Base-by-base conservation (phyloP, 2,888 invertebrate species). In the Rhaphigaster nebulosa region DNA sequence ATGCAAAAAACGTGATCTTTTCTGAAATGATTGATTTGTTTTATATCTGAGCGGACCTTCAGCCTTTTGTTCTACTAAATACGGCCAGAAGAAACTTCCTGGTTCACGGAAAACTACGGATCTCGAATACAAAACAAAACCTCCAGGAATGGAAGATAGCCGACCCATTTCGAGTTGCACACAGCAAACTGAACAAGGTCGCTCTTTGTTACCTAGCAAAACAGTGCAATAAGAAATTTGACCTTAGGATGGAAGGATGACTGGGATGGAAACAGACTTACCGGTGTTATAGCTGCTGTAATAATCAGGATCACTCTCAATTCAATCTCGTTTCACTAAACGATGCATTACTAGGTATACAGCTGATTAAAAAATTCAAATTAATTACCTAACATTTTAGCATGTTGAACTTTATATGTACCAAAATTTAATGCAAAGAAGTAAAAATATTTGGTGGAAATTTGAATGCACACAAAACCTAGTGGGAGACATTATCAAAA, bases 41-140 rank as follows among this genome's bases (percentile, higher is more conserved):
- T 60, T 88, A 88, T 34, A 38, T 41, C 56, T n/a, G 29, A 56
- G 88, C 65, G 60, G 54, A 38, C 88, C 88, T 88, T 88, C 38
- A 60, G 88, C n/a, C 88, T 60, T 88, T 88, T 88, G 88, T 88
- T 88, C 88, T 41, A 41, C 65, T 56, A 56, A 88, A 88, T 88
- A 88, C 60, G 88, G 88, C 41, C n/a, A 56, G 41, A 41, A 29
- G 56, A 65, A 88, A 88, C 88, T 88, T 88, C 88, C 88, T 88
- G 56, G 88, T 88, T 88, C 65, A 88, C 26, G 65, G 54, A 88
- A 88, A 88, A 88, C 88, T 88, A 88, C 88, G 88, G 88, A 60
- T 41, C 88, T 88, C 56, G 88, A 88, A 88, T 88, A 88, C 56
- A 56, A 88, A 88, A 88, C 88, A 88, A 88, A 60, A 34, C 20